A percentile compares a stretch with the other conserved stretches of the same genome.
Conservation (phyloP, 2,113 vertebrate genomes). For the Phycodurus eques region DNA sequence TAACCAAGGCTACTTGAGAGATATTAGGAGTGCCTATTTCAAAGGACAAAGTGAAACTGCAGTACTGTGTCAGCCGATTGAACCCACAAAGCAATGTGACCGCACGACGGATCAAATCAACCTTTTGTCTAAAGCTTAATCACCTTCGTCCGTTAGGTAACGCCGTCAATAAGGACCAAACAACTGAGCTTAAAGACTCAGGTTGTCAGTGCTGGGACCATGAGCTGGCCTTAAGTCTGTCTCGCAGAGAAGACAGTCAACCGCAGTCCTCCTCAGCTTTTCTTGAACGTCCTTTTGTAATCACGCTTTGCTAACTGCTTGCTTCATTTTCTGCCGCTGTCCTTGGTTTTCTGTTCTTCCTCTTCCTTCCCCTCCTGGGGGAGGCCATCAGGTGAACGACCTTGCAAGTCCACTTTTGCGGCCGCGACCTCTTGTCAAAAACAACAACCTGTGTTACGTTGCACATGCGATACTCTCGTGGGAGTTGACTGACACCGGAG, state of each 20-base stretch:
- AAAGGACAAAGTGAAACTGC: background rate
- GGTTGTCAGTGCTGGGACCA: constrained; percentile 79
- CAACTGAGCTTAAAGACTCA: constrained; percentile 34
- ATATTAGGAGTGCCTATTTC: no score
- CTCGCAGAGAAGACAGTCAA: constrained; percentile 35
- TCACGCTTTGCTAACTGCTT: background rate
- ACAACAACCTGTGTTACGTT: background rate
- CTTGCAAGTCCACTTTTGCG: constrained; percentile 1
- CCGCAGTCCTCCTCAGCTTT: constrained; percentile 49
- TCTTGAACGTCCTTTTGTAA: constrained; percentile 68
- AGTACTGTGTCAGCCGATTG: background rate
- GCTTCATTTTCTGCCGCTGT: background rate
- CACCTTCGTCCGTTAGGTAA: background rate
- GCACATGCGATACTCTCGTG: constrained; percentile 19
- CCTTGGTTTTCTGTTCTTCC: constrained; percentile 1
- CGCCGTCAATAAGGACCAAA: constrained; percentile 28
- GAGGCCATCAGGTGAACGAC: constrained; percentile 9
- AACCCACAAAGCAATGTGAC: background rate
- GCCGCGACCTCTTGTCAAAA: background rate
- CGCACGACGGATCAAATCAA: background rate
- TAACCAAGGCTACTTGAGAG: background rate
- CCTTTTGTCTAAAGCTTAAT: background rate
- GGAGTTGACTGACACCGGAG: constrained; percentile 13
- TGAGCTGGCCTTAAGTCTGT: constrained; percentile 83
- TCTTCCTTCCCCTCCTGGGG: background rate